Evolutionary conservation across 2,888 invertebrate species (phyloP), one percentile per base, ranked within the genome.

Genomic region (Melangyna quadrimaculata): DNA sequence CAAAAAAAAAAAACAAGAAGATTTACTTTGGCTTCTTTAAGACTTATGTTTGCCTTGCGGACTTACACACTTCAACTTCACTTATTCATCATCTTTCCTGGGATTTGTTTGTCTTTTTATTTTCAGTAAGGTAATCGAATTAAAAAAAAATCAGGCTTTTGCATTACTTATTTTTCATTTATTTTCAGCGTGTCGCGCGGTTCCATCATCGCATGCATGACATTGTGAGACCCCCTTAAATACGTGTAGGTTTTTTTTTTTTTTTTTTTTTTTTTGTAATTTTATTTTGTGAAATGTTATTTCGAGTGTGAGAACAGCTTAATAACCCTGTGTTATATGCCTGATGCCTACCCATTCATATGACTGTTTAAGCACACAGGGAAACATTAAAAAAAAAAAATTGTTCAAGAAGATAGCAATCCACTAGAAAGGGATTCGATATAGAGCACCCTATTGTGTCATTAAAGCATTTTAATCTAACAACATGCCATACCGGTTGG

Each of bases 291-390:
- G n/a, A n/a, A n/a, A n/a, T 45, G 57, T 35, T 37, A 51, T 73
- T 69, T 72, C 71, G 77, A 78, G 81, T 86, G 73, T 86, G 73
- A 77, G 81, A 78, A 81, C 86, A 86, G 80, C 86, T 81, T 86
- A 86, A 86, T 86, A 86, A 81, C 77, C 77, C 59, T 81, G 86
- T 81, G 86, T 81, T 81, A 81, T 81, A 70, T 86, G 81, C 77
- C 77, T 86, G n/a, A n/a, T n/a, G 77, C 75, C 73, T 69, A 73
- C 81, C 81, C 81, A 81, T 81, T 81, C 86, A 86, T 81, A 78
- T 77, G 70, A 70, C 70, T 86, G 86, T 81, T 86, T 73, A 81
- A 80, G 72, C 81, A 86, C 70, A 67, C 65, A 55, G 65, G 29
- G 51, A 61, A 67, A 48, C 51, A 70, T 24, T 45, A 14, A 69